Conservation (phyloP, 2,113 vertebrate genomes). For the Bos javanicus region DNA sequence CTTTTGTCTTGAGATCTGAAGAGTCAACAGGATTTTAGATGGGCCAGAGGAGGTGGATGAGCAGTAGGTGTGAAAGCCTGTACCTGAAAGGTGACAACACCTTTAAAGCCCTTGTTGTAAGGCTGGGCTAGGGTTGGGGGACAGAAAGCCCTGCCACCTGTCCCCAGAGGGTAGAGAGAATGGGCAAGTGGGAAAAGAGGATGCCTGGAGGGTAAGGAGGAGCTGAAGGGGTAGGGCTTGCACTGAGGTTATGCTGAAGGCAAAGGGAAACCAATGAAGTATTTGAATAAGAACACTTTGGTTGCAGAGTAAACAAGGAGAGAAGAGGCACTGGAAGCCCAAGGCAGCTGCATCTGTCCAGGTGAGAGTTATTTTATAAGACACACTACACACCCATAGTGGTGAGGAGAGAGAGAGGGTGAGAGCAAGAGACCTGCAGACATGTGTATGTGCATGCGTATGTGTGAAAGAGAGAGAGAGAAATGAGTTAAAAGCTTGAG, state of each 20-base stretch:
- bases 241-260: background rate
- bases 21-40: background rate
- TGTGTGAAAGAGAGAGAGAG: background rate
- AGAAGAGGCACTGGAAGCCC: background rate
- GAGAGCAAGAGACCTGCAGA: background rate
- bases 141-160: background rate
- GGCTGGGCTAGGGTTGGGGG: background rate
- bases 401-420: background rate
- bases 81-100: background rate
- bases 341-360: background rate
- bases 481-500: background rate
- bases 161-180: background rate
- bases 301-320: background rate
- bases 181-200: background rate
- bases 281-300: background rate
- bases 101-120: background rate
- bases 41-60: background rate
- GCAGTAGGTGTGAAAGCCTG: background rate
- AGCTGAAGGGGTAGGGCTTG: rapidly evolving
- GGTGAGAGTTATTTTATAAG: background rate
- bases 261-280: background rate
- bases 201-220: background rate
- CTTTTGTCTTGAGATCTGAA: background rate
- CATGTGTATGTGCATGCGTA: too few relatives aligned
- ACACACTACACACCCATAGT: rapidly evolving